Conservation (phyloP, 1,140 invertebrate species). For the Liolophura sinensis region DNA sequence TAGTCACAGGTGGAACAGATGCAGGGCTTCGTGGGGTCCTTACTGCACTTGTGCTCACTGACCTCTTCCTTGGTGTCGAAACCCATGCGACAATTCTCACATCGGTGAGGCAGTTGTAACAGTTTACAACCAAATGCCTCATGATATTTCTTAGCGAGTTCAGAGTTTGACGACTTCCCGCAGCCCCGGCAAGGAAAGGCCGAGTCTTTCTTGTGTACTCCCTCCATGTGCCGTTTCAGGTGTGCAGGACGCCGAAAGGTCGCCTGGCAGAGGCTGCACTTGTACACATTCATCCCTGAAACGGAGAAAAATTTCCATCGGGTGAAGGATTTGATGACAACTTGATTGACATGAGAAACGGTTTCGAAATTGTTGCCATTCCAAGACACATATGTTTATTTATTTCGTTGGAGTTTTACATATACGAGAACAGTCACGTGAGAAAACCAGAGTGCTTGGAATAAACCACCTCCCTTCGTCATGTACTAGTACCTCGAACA, state of each 20-base stretch:
- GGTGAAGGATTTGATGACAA: too few relatives aligned
- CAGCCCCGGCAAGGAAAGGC: slow-evolving; percentile 23
- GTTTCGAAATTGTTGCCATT: too few relatives aligned
- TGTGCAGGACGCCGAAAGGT: slow-evolving; percentile 23
- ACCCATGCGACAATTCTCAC: slow-evolving; percentile 23
- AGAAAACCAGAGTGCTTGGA: too few relatives aligned
- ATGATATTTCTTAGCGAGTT: slow-evolving; percentile 23
- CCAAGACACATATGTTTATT: too few relatives aligned
- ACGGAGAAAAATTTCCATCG: too few relatives aligned
- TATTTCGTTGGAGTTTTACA: too few relatives aligned
- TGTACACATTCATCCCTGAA: slow-evolving; percentile 16
- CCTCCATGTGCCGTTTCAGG: slow-evolving; percentile 24
- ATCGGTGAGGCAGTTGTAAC: slow-evolving; percentile 23
- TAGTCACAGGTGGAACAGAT: slow-evolving; percentile 30
- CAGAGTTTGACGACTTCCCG: slow-evolving; percentile 23
- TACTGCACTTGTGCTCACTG: slow-evolving; percentile 28
- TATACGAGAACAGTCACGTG: too few relatives aligned
- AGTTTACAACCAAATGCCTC: slow-evolving; percentile 29
- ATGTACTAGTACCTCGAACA: too few relatives aligned
- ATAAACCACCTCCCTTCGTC: too few relatives aligned
- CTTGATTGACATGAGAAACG: too few relatives aligned
- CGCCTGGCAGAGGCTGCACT: slow-evolving; percentile 26
- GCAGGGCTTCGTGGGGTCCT: slow-evolving; percentile 22
- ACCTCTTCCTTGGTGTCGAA: slow-evolving; percentile 27
- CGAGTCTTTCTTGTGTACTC: slow-evolving; percentile 24